Evolutionary conservation across 2,113 vertebrate genomes (phyloP).

Genomic region (Paradoxurus hermaphroditus): DNA sequence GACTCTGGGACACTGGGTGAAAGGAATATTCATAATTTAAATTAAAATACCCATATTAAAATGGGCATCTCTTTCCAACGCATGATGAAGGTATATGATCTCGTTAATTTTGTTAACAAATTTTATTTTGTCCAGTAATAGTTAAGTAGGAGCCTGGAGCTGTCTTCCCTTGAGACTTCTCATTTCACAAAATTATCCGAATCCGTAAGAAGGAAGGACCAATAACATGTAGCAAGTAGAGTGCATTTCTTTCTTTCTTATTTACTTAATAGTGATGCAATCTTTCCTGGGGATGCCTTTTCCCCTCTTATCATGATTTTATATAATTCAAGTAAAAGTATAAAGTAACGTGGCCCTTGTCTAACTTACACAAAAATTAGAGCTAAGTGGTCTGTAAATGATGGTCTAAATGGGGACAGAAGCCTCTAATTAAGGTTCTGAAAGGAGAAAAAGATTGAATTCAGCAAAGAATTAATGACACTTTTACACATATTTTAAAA

Average conservation of each 20-base stretch:
- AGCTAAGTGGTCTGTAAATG: conserved; percentile 72
- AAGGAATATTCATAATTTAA: conserved; percentile 48
- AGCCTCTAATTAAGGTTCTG: conserved; percentile 67
- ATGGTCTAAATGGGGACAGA: conserved; percentile 52
- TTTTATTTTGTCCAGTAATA: conserved; percentile 46
- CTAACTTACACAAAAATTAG: conserved; percentile 76
- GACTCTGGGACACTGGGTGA: conserved; percentile 51
- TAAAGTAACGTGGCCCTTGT: conserved; percentile 63
- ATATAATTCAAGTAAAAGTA: conserved; percentile 72
- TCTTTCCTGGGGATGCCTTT: background rate
- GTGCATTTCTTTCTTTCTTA: background rate
- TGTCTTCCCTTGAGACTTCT: conserved; percentile 38
- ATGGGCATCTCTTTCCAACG: background rate
- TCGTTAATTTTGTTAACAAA: conserved; percentile 31
- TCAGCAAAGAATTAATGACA: conserved; percentile 63
- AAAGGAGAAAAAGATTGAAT: conserved; percentile 73
- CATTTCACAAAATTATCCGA: conserved; percentile 44
- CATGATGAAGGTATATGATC: background rate
- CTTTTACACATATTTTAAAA: conserved; percentile 53
- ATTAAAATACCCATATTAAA: conserved; percentile 32
- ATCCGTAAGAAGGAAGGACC: background rate
- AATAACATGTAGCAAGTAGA: background rate
- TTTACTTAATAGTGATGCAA: background rate
- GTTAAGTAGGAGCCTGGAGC: conserved; percentile 10
- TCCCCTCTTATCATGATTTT: conserved; percentile 28